phyloP scores from a whole-genome alignment of 2,888 invertebrate genomes.

The Opisthograptis luteolata region DNA sequence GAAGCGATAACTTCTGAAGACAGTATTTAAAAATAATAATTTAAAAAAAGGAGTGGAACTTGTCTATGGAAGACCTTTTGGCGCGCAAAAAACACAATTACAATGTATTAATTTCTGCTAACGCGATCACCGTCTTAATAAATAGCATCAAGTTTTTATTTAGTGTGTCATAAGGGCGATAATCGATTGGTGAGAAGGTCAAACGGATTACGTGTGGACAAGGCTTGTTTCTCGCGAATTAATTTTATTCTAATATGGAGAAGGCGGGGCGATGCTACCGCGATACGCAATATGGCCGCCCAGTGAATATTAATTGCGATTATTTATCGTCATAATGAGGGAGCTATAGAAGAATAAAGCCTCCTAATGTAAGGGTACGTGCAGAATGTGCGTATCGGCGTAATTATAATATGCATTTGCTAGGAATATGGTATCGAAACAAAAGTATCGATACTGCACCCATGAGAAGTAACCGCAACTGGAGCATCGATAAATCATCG shows the following conservation, averaged over 20 bases:
- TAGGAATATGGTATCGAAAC: no score
- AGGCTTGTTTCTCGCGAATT: conserved; percentile 48
- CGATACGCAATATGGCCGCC: conserved; percentile 66
- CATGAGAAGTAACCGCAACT: no score
- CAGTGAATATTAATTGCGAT: conserved; percentile 63
- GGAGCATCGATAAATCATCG: no score
- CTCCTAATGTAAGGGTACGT: conserved; percentile 43
- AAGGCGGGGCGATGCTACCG: conserved; percentile 66
- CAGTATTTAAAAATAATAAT: not conserved
- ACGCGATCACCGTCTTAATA: not conserved
- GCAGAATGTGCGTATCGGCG: conserved; percentile 35
- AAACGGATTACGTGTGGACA: conserved; percentile 34
- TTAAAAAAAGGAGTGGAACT: not conserved
- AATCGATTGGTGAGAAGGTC: conserved; percentile 33
- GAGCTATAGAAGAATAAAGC: conserved; percentile 39
- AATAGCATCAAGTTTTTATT: conserved; percentile 9
- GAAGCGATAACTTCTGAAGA: not conserved
- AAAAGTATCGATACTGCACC: no score
- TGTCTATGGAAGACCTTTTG: conserved; percentile 6
- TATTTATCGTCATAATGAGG: conserved; percentile 64
- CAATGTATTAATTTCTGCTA: conserved; percentile 3
- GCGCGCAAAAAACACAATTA: conserved; percentile 5
- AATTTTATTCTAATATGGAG: conserved; percentile 60
- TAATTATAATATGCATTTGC: no score
- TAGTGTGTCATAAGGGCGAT: conserved; percentile 36